phyloP scores from a whole-genome alignment of 2,888 invertebrate genomes.

The Phengaris alcon region DNA sequence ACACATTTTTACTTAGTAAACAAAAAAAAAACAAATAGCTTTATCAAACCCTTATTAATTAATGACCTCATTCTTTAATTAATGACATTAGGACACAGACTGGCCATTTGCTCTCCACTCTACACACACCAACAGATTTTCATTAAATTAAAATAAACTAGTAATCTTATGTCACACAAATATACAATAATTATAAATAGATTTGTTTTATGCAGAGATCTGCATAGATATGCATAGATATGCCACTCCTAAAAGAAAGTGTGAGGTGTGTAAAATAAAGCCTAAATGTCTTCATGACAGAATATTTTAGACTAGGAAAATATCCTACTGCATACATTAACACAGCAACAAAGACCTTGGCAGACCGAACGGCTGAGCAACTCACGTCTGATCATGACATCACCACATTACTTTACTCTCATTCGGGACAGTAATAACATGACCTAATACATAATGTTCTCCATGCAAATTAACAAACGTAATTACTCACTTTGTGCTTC shows the following conservation, averaged over 20 bases:
- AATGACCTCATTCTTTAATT: slow-evolving; percentile 4
- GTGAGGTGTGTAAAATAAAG: background rate
- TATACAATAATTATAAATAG: background rate
- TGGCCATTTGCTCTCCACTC: background rate
- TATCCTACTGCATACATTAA: slow-evolving; percentile 7
- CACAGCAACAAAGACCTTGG: slow-evolving; percentile 9
- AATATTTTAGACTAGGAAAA: background rate
- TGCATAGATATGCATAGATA: too few species aligned
- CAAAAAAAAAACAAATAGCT: background rate
- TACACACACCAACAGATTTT: background rate
- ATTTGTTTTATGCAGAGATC: background rate
- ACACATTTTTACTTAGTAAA: background rate
- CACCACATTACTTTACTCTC: slow-evolving; percentile 37
- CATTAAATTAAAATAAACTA: background rate
- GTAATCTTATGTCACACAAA: background rate
- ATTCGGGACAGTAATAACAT: slow-evolving; percentile 7
- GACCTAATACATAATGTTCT: background rate
- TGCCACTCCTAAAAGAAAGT: background rate
- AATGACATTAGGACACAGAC: background rate
- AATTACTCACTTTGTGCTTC: slow-evolving; percentile 60
- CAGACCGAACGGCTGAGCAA: slow-evolving; percentile 2
- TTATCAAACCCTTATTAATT: background rate
- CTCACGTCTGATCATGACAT: slow-evolving; percentile 47
- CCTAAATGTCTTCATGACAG: background rate
- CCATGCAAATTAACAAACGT: slow-evolving; percentile 15